Conservation (phyloP, 2,888 invertebrate genomes). For the Drosophila koepferae region DNA sequence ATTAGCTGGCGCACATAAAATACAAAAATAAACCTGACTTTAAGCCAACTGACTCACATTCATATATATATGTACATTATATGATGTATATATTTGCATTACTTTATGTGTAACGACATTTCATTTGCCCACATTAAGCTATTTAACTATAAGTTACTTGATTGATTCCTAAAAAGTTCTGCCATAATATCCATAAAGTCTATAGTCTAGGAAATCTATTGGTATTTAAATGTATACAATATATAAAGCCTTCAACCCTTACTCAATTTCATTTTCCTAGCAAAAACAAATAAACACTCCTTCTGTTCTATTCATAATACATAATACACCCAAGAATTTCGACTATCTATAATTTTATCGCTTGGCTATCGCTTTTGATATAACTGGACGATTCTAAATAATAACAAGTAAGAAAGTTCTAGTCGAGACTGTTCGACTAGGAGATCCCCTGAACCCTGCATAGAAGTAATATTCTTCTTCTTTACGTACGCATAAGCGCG, state of each 20-base stretch:
- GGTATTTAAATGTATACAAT: no score
- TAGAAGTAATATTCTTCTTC: no score
- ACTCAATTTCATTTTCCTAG: no score
- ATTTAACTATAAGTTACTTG: not conserved
- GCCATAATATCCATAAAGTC: not conserved
- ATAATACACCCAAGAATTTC: not conserved
- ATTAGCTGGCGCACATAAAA: slow-evolving; percentile 49
- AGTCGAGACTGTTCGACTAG: no score
- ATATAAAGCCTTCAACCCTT: no score
- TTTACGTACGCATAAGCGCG: no score
- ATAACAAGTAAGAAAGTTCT: no score
- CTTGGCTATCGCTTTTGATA: not conserved
- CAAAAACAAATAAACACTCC: not conserved
- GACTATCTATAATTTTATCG: not conserved
- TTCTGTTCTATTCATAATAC: no score
- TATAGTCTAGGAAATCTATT: not conserved
- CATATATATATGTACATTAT: not conserved
- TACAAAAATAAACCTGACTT: slow-evolving; percentile 16
- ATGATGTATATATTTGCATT: not conserved
- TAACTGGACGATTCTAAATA: not conserved
- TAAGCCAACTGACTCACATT: slow-evolving; percentile 2
- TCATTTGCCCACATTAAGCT: slow-evolving; percentile 9
- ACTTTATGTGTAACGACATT: slow-evolving; percentile 6
- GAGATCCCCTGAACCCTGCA: no score
- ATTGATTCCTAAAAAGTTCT: slow-evolving; percentile 6